Base-by-base conservation (phyloP, 2,797 vertebrate genomes). In the Bryconaethiops microstoma region DNA sequence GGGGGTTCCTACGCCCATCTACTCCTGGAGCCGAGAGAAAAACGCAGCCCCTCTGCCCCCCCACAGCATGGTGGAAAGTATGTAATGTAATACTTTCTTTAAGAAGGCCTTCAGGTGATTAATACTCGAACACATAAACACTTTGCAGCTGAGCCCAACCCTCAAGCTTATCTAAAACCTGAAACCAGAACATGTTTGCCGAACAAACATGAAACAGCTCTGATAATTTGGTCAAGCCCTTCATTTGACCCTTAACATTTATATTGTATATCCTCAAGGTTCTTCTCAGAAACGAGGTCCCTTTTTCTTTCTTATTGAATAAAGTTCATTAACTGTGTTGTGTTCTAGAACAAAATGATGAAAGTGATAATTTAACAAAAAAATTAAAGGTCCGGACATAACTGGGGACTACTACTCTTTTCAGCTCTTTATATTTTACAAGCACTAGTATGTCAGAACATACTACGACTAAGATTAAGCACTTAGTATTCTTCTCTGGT, bases 11-110 rank as follows among this genome's bases (percentile, higher is more conserved):
- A 74, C 54, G 35, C 91, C 93, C 40, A 86, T 91, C 59, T 95
- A 93, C 84, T 83, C 78, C 77, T 94, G 94, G 93, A 82, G 78
- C 7, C 86, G 4, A 29, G 74, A 86, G 23, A 90, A 90, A 52
- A 74, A 89, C 12, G 89, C 87, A 45, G 57, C 52, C 1, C 57
- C 88, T 21, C 19, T 90, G 8, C 87, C 89, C 74, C 84, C 87
- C 17, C 81, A 87, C 76, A 88, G 86, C 86, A 82, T 90, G 87
- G 85, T 92, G 65, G 86, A 92, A 91, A 90, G 93, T 93, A 88
- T 54, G 45, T 62, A 69, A 7, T 0, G 21, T 9, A 40, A 40
- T 63, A 23, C 7, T 13, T 69, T 10, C 67, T 10, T 13, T 21
- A 23, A 21, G n/a, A 50, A 39, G 13, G 68, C 14, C 50, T 29